Evolutionary conservation across 2,888 invertebrate species (phyloP).

Genomic region (Aleiodes testaceus): DNA sequence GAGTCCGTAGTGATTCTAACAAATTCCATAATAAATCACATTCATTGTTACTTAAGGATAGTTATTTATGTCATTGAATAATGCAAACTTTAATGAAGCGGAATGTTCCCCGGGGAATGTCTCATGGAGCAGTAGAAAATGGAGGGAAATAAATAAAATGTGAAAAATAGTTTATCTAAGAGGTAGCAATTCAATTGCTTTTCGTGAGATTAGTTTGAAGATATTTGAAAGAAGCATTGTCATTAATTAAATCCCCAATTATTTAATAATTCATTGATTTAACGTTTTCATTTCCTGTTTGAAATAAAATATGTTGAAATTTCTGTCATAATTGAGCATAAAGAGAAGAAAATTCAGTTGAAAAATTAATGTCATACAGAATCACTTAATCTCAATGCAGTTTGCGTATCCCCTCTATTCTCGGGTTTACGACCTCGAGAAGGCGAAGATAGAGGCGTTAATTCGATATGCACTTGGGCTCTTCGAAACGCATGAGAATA

Average conservation of each 20-base stretch:
- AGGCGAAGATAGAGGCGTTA: not conserved
- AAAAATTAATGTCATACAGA: not conserved
- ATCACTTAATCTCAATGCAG: slow-evolving; percentile 24
- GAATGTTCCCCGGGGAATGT: too few relatives aligned
- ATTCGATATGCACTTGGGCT: not conserved
- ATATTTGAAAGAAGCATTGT: too few relatives aligned
- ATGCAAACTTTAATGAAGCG: not conserved
- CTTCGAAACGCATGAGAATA: not conserved
- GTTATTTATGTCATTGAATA: not conserved
- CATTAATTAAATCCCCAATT: too few relatives aligned
- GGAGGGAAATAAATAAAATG: too few relatives aligned
- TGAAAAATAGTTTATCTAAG: not conserved
- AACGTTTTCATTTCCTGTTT: too few relatives aligned
- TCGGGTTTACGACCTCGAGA: slow-evolving; percentile 10
- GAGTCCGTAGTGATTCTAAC: slow-evolving; percentile 36
- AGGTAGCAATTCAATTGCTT: too few relatives aligned
- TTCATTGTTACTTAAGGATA: not conserved
- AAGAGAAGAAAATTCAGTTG: not conserved
- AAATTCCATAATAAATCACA: slow-evolving; percentile 5
- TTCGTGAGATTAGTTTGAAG: too few relatives aligned
- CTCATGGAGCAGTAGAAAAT: too few relatives aligned
- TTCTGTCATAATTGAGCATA: too few relatives aligned
- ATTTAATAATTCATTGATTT: too few relatives aligned
- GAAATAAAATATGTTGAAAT: too few relatives aligned
- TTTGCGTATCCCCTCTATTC: not conserved